Evolutionary conservation across 37 sponge, comb jelly and placozoan species (phyloP), one percentile per base, ranked within the genome.

Genomic region (Geodia barretti): DNA sequence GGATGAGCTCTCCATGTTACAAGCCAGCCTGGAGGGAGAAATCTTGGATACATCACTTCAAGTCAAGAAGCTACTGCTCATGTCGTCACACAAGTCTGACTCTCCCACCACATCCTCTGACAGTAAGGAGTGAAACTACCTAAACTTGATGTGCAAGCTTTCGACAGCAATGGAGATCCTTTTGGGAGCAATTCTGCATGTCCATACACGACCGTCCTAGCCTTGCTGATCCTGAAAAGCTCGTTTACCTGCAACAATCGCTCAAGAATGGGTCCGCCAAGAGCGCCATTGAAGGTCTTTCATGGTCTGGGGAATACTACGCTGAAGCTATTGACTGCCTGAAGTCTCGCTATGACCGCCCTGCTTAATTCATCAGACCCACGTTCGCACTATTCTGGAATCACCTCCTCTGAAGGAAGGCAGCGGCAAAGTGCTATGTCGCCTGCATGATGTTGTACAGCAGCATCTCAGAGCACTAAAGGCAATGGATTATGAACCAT

Each of bases 391-490:
- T 31, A 65, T 79, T 21, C 43, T 79, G 38, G 79, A 79, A 37
- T 21, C 47, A 25, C 79, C 68, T 1, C 19, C 41, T 31, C 68
- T 67, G 64, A 79, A 41, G n/a, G 68, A 79, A 65, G 33, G 63
- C 14, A 75, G 19, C 32, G 76, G 76, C 37, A 75, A 31, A 75
- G 76, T 60, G 34, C 32, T 75, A 60, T 62, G 76, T 24, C 32
- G 35, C 24, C 37, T 75, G 17, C 76, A 75, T 60, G 76, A 75
- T 35, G 32, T 33, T 24, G 76, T 60, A 23, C 60, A 54, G 23
- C 76, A 75, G 62, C 76, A 75, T 21, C 76, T 75, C 37, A 61
- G 76, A 33, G 76, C 76, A 23, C 62, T 75, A 25, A 75, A 75
- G 62, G 28, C 76, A 31, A 34, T 75, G 62, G 62, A 33, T 17